A percentile compares a stretch with the other conserved stretches of the same genome.
These are phyloP conservation scores for Sciurus vulgaris DNA, from an alignment of 2,797 vertebrate genomes.

Conservation along the genomic window DNA sequence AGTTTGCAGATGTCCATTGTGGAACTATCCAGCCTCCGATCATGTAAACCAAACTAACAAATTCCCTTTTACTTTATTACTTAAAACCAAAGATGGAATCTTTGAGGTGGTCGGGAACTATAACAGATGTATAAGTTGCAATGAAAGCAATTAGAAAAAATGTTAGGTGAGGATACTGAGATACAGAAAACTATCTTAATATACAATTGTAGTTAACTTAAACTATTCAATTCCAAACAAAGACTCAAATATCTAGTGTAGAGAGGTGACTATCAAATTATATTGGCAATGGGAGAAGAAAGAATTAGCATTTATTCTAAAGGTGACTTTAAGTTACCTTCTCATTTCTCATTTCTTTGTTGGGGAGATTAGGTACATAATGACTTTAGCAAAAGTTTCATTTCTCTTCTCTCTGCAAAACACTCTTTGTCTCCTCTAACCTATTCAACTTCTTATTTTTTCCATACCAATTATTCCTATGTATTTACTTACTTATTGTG, in stretches of 20 bases:
- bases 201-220: not conserved
- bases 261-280: not conserved
- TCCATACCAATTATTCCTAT: not conserved
- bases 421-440: not conserved
- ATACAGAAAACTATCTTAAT: not conserved
- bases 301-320: not conserved
- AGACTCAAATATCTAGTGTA: not conserved
- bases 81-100: not conserved
- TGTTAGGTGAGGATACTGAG: not conserved
- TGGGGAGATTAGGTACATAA: not conserved
- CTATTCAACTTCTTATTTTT: not conserved
- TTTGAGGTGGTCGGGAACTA: not conserved
- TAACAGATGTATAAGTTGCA: not conserved
- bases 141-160: conserved; percentile 19
- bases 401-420: not conserved
- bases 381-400: not conserved
- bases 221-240: conserved; percentile 9
- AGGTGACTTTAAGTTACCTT: not conserved
- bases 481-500: not conserved
- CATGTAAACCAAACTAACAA: not conserved
- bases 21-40: too few relatives aligned
- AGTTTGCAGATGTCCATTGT: too few relatives aligned
- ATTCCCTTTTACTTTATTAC: not conserved
- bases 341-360: not conserved
- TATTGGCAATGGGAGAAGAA: not conserved